phyloP scores from a whole-genome alignment of 2,113 vertebrate species.

The Peromyscus californicus region DNA sequence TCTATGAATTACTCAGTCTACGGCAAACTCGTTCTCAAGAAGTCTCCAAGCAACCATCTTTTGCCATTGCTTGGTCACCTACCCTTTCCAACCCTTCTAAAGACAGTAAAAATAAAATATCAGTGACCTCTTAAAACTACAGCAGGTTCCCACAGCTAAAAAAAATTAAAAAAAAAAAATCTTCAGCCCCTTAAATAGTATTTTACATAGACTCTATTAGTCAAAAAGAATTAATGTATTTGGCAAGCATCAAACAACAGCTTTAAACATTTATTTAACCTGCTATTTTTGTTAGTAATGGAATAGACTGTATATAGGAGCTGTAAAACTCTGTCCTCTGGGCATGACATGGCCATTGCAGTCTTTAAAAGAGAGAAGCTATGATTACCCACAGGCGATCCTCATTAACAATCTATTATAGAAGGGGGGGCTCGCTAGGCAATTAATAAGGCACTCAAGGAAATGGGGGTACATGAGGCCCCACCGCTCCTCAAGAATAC shows the following conservation, averaged over 20 bases:
- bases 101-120: conserved; percentile 55
- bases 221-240: conserved; percentile 3
- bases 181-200: background rate
- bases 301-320: background rate
- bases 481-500: background rate
- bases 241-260: conserved; percentile 32
- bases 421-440: background rate
- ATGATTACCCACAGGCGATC: background rate
- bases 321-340: background rate
- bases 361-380: background rate
- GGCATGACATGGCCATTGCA: background rate
- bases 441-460: background rate
- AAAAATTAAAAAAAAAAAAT: conserved; percentile 6
- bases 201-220: conserved; percentile 31
- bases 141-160: background rate
- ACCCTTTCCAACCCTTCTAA: conserved; percentile 30
- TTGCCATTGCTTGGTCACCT: background rate
- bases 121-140: background rate
- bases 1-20: background rate
- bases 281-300: background rate
- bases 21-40: background rate
- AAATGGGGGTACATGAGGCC: too few relatives aligned
- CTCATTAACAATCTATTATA: background rate
- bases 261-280: conserved; percentile 38
- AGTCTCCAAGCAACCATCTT: conserved; percentile 13